phyloP scores from a whole-genome alignment of 2,113 vertebrate species.

The Piprites chloris region DNA sequence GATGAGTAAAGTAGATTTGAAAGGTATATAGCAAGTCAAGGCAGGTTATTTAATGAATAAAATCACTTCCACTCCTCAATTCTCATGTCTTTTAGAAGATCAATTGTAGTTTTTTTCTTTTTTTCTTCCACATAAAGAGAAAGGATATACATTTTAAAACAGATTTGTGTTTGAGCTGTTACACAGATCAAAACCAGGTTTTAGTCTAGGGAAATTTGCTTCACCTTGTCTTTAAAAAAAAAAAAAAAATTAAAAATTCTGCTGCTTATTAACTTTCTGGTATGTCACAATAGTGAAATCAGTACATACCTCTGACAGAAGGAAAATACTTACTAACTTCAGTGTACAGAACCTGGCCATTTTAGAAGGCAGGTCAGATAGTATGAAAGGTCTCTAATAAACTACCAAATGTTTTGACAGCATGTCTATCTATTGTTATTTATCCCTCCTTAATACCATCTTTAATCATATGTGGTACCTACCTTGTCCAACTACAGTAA shows the following conservation, averaged over 20 bases:
- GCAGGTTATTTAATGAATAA: conserved; percentile 16
- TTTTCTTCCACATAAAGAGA: background rate
- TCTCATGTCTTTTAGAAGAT: background rate
- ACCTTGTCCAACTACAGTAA: background rate
- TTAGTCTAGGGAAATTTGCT: background rate
- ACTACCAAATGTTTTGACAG: background rate
- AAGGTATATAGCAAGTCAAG: conserved; percentile 34
- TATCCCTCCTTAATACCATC: background rate
- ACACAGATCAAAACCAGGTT: background rate
- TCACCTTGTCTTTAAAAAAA: background rate
- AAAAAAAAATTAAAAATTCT: background rate
- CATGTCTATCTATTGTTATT: background rate
- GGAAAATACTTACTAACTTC: background rate
- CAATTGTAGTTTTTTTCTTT: background rate
- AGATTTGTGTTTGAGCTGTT: background rate
- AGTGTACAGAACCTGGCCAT: background rate
- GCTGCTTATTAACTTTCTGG: background rate
- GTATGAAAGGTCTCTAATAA: background rate
- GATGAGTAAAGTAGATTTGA: conserved; percentile 28
- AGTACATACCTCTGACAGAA: background rate
- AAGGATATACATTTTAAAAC: background rate
- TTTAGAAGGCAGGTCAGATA: background rate
- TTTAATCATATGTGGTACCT: background rate
- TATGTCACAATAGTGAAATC: background rate
- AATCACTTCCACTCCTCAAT: background rate